Evolutionary conservation across 1,140 invertebrate species (phyloP).

Genomic region (Cylas formicarius): DNA sequence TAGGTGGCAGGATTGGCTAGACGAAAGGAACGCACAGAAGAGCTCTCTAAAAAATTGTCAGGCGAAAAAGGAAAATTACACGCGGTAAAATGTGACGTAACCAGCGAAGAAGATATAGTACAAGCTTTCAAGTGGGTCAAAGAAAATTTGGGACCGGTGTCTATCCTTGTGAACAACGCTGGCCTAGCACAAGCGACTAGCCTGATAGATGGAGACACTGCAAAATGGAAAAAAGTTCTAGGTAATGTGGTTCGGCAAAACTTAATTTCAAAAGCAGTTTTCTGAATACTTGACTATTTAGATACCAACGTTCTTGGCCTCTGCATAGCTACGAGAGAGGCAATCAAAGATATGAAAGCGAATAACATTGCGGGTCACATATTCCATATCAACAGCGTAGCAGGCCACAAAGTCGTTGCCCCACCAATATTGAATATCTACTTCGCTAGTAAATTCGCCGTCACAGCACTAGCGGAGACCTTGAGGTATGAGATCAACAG

Average conservation of each 20-base stretch:
- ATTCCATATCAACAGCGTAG: conserved; percentile 51
- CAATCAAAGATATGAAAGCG: conserved; percentile 52
- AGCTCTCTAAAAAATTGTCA: conserved; percentile 22
- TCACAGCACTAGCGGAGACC: conserved; percentile 58
- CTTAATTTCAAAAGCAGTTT: too few species aligned
- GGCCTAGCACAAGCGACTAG: conserved; percentile 46
- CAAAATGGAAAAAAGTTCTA: conserved; percentile 10
- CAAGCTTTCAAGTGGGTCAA: conserved; percentile 57
- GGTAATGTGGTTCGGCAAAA: too few species aligned
- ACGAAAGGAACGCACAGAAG: conserved; percentile 50
- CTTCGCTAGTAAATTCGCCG: conserved; percentile 58
- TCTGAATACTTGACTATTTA: too few species aligned
- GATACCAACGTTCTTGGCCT: conserved; percentile 8
- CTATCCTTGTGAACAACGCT: conserved; percentile 70
- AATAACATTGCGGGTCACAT: conserved; percentile 55
- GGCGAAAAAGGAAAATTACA: conserved; percentile 41
- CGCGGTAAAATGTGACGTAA: conserved; percentile 55
- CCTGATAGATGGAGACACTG: conserved; percentile 31
- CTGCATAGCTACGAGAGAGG: conserved; percentile 46
- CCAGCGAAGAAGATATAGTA: conserved; percentile 55
- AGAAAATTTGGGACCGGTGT: conserved; percentile 54
- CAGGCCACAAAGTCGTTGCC: conserved; percentile 40
- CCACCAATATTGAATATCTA: conserved; percentile 45
- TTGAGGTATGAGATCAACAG: conserved; percentile 38
- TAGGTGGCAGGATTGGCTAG: conserved; percentile 63